Conservation (phyloP, 2,888 invertebrate species). For the Harpagoxenus sublaevis region DNA sequence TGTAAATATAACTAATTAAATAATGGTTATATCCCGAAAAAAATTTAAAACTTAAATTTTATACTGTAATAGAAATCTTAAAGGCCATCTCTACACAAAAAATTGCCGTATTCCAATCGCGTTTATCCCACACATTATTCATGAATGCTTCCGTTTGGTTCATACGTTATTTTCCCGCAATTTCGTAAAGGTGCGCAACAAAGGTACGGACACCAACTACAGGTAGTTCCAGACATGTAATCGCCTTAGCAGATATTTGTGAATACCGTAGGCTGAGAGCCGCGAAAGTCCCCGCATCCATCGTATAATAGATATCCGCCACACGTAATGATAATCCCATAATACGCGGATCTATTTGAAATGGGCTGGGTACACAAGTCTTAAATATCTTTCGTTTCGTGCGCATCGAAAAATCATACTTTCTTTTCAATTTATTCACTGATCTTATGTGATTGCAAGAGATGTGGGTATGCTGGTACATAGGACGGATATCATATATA, state of each 20-base stretch:
- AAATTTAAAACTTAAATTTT: constrained; percentile 1
- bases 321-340: constrained; percentile 77
- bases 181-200: constrained; percentile 61
- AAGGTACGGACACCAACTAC: constrained; percentile 53
- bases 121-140: not conserved
- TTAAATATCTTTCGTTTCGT: constrained; percentile 72
- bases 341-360: constrained; percentile 70
- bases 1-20: not conserved
- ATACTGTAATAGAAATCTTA: not conserved
- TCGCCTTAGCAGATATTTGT: constrained; percentile 73
- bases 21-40: not conserved
- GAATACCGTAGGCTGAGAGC: constrained; percentile 56
- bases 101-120: not conserved
- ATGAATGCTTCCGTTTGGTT: constrained; percentile 1
- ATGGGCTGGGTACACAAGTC: constrained; percentile 64
- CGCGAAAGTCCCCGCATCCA: constrained; percentile 43
- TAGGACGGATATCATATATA: constrained; percentile 2
- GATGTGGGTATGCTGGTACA: constrained; percentile 14
- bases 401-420: constrained; percentile 69
- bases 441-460: constrained; percentile 24
- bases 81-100: not conserved
- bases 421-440: constrained; percentile 57
- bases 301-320: constrained; percentile 68
- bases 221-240: constrained; percentile 71
- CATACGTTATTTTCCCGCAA: constrained; percentile 42